Base-by-base conservation (phyloP, 2,888 invertebrate species). In the Erebia epiphron region DNA sequence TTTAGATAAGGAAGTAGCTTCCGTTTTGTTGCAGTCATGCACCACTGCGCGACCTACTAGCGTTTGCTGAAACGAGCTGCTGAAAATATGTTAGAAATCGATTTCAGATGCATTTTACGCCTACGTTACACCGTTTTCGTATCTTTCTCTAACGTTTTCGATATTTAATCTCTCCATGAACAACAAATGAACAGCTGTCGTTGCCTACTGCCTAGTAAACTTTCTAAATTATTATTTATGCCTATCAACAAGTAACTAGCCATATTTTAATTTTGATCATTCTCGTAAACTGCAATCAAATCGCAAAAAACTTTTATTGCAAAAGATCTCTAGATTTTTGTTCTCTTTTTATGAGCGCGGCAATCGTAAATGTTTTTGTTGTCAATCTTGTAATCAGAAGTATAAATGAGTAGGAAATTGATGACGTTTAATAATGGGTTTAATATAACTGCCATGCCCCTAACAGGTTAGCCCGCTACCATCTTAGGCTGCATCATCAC, bases 71-170 rank as follows among this genome's bases (percentile, higher is more conserved):
- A 79, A 81, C 79, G 79, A 79, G 77, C 77, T 75, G 78, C 76
- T 75, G 74, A 67, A 78, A 78, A 80, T 75, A 77, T 79, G 78
- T 84, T 84, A 83, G 84, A 85, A 84, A 85, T 83, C 78, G 78
- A 75, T 75, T 77, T 75, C 76, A 81, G 81, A 81, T 80, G 78
- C 72, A 70, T 75, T 80, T 79, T 83, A 62, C 62, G 62, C 62
- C 49, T 26, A 82, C 85, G 82, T 82, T 83, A 84, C 83, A 81
- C 78, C 76, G 80, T 80, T 21, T 18, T 21, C 18, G 21, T 57
- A 21, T 26, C 13, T 57, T 46, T 46, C 46, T 11, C 13, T 46
- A 54, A 54, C 5, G 54, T 54, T 54, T 18, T 16, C 54, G 16
- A 54, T n/a, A 18, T 54, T 16, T 46, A 13, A 46, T 46, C 46